Conservation (phyloP, 2,797 vertebrate genomes). For the Chelon auratus region DNA sequence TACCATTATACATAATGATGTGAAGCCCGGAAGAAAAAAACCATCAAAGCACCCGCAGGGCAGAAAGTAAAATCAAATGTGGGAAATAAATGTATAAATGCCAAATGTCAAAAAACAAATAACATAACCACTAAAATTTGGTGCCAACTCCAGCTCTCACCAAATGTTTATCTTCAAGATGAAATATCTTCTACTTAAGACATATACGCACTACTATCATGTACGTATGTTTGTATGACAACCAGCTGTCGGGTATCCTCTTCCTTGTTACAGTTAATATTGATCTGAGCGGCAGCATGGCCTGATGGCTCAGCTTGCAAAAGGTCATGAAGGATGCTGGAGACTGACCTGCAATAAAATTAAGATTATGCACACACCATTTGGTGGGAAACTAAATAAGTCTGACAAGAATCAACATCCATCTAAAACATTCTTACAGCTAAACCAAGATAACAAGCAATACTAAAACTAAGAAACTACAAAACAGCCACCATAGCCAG, state of each 20-base stretch:
- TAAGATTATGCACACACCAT: conserved; percentile 7
- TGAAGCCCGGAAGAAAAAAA: conserved; percentile 17
- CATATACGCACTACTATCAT: neutral
- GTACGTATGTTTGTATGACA: neutral
- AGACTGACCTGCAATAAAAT: conserved; percentile 7
- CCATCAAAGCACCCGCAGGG: conserved; percentile 8
- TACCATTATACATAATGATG: conserved; percentile 29
- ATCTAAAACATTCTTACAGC: too few relatives aligned
- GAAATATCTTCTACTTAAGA: neutral
- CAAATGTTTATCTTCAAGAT: neutral
- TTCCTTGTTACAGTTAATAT: conserved; percentile 5
- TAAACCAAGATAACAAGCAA: too few relatives aligned
- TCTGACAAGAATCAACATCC: too few relatives aligned
- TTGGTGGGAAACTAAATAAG: conserved; percentile 8
- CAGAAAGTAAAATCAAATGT: conserved; percentile 14
- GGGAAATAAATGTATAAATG: neutral
- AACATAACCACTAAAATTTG: neutral
- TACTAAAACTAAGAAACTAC: too few relatives aligned
- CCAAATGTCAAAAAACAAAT: neutral
- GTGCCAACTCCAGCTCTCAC: neutral
- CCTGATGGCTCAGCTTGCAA: conserved; percentile 1
- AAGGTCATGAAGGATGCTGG: conserved; percentile 12
- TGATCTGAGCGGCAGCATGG: neutral
- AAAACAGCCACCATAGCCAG: too few relatives aligned
- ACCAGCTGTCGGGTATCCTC: conserved; percentile 1